These are phyloP conservation scores for Polypterus bichir DNA, from an alignment of 2,113 vertebrate genomes.

Conservation along the genomic window DNA sequence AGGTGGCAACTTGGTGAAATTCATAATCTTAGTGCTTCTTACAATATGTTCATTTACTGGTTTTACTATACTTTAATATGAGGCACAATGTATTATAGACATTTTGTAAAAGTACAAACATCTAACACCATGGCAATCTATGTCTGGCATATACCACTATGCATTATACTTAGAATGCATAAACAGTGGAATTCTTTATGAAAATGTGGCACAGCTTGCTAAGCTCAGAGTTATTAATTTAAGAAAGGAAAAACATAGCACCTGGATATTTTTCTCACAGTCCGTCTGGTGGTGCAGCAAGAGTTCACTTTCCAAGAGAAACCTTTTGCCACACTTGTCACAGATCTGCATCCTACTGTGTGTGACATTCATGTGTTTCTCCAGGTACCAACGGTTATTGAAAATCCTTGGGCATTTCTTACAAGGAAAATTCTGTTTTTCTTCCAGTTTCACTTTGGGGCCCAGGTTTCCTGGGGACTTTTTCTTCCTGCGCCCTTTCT, in stretches of 20 bases:
- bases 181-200: too few relatives aligned
- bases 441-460: slow-evolving; percentile 83
- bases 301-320: slow-evolving; percentile 85
- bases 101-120: too few relatives aligned
- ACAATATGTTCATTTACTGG: too few relatives aligned
- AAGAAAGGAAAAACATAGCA: slow-evolving; percentile 22
- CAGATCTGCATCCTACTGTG: slow-evolving; percentile 97
- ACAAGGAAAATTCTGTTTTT: slow-evolving; percentile 82
- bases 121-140: too few relatives aligned
- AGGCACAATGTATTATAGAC: too few relatives aligned
- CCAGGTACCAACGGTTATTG: slow-evolving; percentile 96
- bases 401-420: slow-evolving; percentile 89
- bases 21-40: too few relatives aligned
- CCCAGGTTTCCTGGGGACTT: slow-evolving; percentile 60
- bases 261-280: slow-evolving; percentile 96
- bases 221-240: too few relatives aligned
- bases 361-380: slow-evolving; percentile 93
- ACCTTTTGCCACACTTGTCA: slow-evolving; percentile 82
- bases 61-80: too few relatives aligned
- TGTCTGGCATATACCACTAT: too few relatives aligned
- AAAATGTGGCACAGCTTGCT: too few relatives aligned
- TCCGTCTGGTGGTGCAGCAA: slow-evolving; percentile 87
- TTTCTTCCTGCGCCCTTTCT: slow-evolving; percentile 49
- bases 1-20: too few relatives aligned
- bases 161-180: too few relatives aligned